These are phyloP conservation scores for Carettochelys insculpta DNA, from an alignment of 2,113 vertebrate genomes.

Conservation along the genomic window DNA sequence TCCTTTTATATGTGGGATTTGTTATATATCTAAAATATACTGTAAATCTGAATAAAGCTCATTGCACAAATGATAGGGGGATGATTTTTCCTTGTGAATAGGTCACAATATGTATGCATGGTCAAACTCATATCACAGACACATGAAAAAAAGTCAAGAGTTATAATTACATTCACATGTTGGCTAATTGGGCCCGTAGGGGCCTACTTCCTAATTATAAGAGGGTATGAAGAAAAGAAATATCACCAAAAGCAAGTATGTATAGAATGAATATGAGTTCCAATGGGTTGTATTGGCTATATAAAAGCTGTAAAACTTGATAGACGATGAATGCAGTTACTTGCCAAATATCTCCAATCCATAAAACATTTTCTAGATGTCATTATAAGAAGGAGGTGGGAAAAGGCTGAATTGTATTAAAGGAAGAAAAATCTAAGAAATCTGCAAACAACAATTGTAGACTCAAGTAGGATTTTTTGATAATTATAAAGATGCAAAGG, in stretches of 20 bases:
- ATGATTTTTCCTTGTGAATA: slow-evolving; percentile 65
- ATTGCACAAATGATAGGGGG: slow-evolving; percentile 67
- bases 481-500: slow-evolving; percentile 26
- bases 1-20: not conserved
- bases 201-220: slow-evolving; percentile 79
- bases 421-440: slow-evolving; percentile 20
- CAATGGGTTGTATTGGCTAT: slow-evolving; percentile 68
- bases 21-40: slow-evolving; percentile 19
- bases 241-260: slow-evolving; percentile 66
- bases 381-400: slow-evolving; percentile 59
- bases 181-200: slow-evolving; percentile 81
- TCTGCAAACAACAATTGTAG: slow-evolving; percentile 27
- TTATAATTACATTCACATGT: slow-evolving; percentile 82
- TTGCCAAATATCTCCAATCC: slow-evolving; percentile 65
- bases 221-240: slow-evolving; percentile 71
- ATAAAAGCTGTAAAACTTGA: slow-evolving; percentile 80
- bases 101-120: slow-evolving; percentile 66
- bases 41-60: slow-evolving; percentile 57
- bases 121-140: slow-evolving; percentile 71
- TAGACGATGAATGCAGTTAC: slow-evolving; percentile 70
- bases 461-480: slow-evolving; percentile 37
- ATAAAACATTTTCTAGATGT: slow-evolving; percentile 54
- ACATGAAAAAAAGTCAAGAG: slow-evolving; percentile 71
- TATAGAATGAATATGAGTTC: slow-evolving; percentile 77
- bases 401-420: slow-evolving; percentile 50